These are phyloP conservation scores for Lasioglossum vierecki DNA, from an alignment of 2,888 invertebrate genomes.

Conservation along the genomic window DNA sequence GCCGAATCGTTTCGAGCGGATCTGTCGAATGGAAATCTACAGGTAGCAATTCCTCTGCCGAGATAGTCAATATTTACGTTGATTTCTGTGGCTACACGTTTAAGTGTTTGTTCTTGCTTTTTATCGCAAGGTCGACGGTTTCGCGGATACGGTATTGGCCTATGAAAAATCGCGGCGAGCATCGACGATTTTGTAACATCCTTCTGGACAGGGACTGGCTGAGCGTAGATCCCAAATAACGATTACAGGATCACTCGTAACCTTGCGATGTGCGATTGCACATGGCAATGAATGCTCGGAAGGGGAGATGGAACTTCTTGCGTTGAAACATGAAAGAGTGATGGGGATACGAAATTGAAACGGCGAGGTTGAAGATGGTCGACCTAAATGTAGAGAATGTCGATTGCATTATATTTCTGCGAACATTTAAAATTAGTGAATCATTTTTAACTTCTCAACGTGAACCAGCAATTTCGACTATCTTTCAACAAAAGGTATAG, in stretches of 20 bases:
- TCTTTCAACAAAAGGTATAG: background rate
- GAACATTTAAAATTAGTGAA: background rate
- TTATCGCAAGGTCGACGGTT: constrained; percentile 5
- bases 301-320: background rate
- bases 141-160: background rate
- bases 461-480: background rate
- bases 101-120: constrained; percentile 16
- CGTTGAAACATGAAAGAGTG: background rate
- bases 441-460: background rate
- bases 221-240: background rate
- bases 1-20: background rate
- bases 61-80: constrained; percentile 28
- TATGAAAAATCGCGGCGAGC: background rate
- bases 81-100: background rate
- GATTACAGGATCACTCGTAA: background rate
- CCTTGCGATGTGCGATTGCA: background rate
- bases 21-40: constrained; percentile 22
- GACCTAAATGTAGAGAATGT: background rate
- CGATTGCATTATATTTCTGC: background rate
- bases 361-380: background rate
- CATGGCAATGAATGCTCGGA: background rate
- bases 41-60: constrained; percentile 7
- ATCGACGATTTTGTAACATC: background rate
- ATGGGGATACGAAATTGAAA: too few species aligned
- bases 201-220: background rate